phyloP scores from a whole-genome alignment of 1,140 invertebrate species.

The Cyclargus thomasi region DNA sequence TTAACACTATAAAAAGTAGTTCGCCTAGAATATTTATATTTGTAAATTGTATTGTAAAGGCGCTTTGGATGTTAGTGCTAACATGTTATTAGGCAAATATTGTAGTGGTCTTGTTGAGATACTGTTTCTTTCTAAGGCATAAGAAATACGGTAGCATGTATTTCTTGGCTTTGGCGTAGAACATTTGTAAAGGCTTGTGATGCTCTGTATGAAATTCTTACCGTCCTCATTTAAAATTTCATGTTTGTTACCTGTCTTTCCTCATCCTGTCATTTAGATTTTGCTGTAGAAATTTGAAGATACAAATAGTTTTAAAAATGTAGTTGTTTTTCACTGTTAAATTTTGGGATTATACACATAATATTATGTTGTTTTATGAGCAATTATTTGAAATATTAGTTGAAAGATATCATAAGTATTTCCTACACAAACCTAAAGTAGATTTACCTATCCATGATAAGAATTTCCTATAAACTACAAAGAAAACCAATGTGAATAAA shows the following conservation, averaged over 20 bases:
- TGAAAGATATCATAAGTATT: not conserved
- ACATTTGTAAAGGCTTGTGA: not conserved
- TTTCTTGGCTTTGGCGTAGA: not conserved
- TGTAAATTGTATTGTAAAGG: conserved; percentile 4
- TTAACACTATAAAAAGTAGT: conserved; percentile 5
- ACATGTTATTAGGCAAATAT: conserved; percentile 7
- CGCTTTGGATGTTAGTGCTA: conserved; percentile 12
- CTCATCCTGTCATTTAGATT: not conserved
- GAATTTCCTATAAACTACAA: not conserved
- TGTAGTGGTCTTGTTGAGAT: conserved; percentile 10
- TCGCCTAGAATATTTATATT: not conserved
- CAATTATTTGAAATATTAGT: not conserved
- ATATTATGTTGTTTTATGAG: not conserved
- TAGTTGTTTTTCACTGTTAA: not conserved
- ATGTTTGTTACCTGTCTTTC: not conserved
- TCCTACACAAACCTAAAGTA: not conserved
- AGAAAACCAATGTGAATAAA: not conserved
- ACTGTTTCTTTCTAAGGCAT: not conserved
- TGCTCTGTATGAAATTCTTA: conserved; percentile 9
- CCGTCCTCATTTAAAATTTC: conserved; percentile 6
- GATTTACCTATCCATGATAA: not conserved
- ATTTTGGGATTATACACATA: not conserved
- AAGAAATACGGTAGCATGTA: not conserved
- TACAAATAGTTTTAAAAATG: not conserved
- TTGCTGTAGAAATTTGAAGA: not conserved